Conservation (phyloP, 1,140 invertebrate species). For the Bombus picipes region DNA sequence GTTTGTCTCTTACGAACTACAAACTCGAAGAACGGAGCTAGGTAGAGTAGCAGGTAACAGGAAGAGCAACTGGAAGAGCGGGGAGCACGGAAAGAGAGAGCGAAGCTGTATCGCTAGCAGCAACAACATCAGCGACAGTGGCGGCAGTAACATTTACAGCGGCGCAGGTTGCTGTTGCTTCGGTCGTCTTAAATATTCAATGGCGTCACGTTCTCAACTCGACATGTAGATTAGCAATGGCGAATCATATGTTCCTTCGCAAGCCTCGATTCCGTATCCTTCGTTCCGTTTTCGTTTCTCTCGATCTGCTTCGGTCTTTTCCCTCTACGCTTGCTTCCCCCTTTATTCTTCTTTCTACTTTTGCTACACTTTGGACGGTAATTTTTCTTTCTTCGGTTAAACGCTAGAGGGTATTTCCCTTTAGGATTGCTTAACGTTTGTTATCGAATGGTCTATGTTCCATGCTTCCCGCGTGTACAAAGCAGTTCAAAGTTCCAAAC, state of each 20-base stretch:
- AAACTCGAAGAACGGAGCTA: slow-evolving; percentile 75
- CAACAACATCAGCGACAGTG: not conserved
- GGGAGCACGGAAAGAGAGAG: not conserved
- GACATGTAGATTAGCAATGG: slow-evolving; percentile 79
- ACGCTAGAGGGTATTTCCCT: too few relatives aligned
- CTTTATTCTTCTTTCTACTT: not conserved
- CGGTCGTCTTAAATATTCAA: slow-evolving; percentile 81
- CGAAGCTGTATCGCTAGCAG: slow-evolving; percentile 24
- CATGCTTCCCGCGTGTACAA: not conserved
- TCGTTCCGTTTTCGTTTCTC: slow-evolving; percentile 39
- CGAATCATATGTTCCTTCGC: slow-evolving; percentile 75
- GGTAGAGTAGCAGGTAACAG: slow-evolving; percentile 66
- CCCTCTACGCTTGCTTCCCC: too few relatives aligned
- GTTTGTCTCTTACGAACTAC: slow-evolving; percentile 78
- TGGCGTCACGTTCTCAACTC: slow-evolving; percentile 79
- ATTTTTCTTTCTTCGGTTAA: too few relatives aligned
- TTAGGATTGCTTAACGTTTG: not conserved
- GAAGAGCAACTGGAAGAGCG: slow-evolving; percentile 20
- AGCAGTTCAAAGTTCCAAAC: not conserved
- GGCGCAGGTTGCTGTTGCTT: slow-evolving; percentile 58
- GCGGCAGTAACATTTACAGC: slow-evolving; percentile 31
- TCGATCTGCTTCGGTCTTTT: not conserved
- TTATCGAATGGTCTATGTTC: not conserved
- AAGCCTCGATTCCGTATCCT: slow-evolving; percentile 76
- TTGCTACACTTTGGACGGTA: not conserved